Evolutionary conservation across 2,797 vertebrate species (phyloP).

Genomic region (Rhinogobio ventralis): DNA sequence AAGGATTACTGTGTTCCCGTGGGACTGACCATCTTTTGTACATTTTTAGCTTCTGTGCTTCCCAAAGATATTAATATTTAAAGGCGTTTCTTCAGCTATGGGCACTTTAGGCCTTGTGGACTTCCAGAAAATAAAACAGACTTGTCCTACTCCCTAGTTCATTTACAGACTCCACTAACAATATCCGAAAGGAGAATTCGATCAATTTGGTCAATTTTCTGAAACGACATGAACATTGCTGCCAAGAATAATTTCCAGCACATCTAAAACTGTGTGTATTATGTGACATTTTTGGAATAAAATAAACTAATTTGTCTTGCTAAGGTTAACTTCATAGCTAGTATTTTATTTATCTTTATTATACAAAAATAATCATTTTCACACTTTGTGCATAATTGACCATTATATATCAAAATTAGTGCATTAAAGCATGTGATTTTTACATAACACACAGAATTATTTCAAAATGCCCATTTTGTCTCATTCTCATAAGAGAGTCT

Average conservation of each 20-base stretch:
- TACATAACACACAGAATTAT: no score
- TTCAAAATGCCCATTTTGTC: no score
- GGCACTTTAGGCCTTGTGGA: not conserved
- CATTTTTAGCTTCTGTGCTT: slow-evolving; percentile 22
- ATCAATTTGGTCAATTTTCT: not conserved
- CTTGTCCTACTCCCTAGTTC: not conserved
- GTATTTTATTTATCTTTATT: no score
- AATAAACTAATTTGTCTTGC: not conserved
- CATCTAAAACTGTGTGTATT: not conserved
- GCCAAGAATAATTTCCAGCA: not conserved
- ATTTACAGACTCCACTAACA: not conserved
- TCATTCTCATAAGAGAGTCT: no score
- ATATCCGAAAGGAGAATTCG: not conserved
- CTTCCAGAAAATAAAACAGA: not conserved
- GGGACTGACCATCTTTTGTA: slow-evolving; percentile 4
- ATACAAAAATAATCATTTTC: no score
- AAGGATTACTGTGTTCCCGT: slow-evolving; percentile 11
- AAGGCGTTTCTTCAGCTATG: not conserved
- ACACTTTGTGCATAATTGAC: no score
- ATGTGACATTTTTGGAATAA: not conserved
- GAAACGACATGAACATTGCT: not conserved
- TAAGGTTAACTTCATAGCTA: not conserved
- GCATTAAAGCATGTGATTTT: no score
- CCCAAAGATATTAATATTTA: not conserved
- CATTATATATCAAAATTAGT: no score